These are phyloP conservation scores for Anguilla japonica DNA, from an alignment of 2,113 vertebrate species.

Conservation along the genomic window DNA sequence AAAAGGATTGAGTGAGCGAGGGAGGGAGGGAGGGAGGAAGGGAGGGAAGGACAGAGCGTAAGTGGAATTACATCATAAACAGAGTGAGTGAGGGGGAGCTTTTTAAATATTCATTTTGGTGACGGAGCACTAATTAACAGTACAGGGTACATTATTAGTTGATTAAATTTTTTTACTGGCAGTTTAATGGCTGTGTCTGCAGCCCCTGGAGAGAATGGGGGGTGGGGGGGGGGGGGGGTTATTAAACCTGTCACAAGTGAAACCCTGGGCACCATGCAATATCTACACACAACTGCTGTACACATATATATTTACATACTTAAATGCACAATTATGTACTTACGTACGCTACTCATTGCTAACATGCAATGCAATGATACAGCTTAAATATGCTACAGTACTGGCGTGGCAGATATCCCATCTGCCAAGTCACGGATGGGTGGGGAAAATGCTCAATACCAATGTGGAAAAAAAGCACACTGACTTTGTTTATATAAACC, in stretches of 20 bases:
- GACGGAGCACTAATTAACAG: conserved; percentile 64
- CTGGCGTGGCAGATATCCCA: not conserved
- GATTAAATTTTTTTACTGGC: conserved; percentile 64
- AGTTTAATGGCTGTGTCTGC: conserved; percentile 54
- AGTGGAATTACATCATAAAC: conserved; percentile 5
- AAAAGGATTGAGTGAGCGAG: not conserved
- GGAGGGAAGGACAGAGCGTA: not conserved
- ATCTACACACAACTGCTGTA: not conserved
- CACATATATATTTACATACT: not conserved
- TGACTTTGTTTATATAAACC: too few relatives aligned
- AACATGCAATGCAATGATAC: too few relatives aligned
- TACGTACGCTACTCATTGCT: too few relatives aligned
- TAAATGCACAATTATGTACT: too few relatives aligned
- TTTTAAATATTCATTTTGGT: conserved; percentile 45
- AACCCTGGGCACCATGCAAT: not conserved
- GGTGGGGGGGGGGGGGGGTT: conserved; percentile 26
- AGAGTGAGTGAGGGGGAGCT: conserved; percentile 32
- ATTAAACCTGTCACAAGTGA: conserved; percentile 58
- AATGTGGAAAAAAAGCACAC: not conserved
- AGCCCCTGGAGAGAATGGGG: conserved; percentile 40
- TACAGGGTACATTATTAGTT: conserved; percentile 58
- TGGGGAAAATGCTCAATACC: not conserved
- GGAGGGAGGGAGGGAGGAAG: not conserved
- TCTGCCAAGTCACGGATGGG: not conserved
- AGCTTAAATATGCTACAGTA: not conserved